Percentiles rank a stretch among this genome's conserved stretches.
Evolutionary conservation across 64 coral and sea anemone genomes (phyloP).

Genomic region (Dendrophyllia cribrosa): DNA sequence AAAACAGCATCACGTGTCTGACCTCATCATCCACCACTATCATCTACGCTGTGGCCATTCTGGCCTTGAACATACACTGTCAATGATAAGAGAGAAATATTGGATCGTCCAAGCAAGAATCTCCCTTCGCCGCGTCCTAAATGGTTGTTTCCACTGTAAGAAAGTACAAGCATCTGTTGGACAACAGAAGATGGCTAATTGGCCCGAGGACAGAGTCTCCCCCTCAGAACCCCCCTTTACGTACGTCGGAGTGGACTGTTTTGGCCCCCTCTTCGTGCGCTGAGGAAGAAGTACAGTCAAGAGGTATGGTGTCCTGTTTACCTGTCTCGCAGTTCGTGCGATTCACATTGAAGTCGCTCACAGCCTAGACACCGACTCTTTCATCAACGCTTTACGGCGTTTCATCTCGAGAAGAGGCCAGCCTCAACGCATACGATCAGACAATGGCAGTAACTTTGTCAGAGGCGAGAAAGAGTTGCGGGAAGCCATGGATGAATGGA

Average conservation of each 20-base stretch:
- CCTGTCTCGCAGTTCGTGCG: not conserved
- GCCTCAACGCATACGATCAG: not conserved
- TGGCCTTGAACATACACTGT: no score
- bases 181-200: not conserved
- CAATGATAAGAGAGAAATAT: no score
- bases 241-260: constrained; percentile 22
- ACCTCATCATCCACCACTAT: no score
- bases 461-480: not conserved
- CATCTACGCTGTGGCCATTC: no score
- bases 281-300: constrained; percentile 1
- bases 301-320: not conserved
- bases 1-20: constrained; percentile 31
- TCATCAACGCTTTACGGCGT: not conserved
- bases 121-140: no score
- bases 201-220: not conserved
- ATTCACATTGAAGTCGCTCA: constrained; percentile 22
- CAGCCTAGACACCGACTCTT: no score
- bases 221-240: constrained; percentile 4
- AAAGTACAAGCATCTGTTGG: not conserved
- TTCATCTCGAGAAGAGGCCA: constrained; percentile 6
- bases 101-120: no score
- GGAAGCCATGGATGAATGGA: not conserved
- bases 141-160: not conserved
- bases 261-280: constrained; percentile 1
- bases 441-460: constrained; percentile 1